Conservation (phyloP, 2,888 invertebrate genomes). For the Cryptosula pallasiana region DNA sequence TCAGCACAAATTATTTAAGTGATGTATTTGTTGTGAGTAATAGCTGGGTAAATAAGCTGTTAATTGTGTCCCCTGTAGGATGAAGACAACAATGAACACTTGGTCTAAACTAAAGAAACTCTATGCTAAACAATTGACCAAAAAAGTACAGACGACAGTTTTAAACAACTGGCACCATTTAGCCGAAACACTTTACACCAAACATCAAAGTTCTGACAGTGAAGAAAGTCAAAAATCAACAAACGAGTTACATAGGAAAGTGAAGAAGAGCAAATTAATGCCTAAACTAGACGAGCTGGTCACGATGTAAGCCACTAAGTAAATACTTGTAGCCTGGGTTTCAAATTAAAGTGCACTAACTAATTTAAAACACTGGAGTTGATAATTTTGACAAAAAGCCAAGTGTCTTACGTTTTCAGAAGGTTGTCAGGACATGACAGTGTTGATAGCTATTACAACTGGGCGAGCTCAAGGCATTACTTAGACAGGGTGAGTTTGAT, state of each 20-base stretch:
- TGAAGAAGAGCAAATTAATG: constrained; percentile 18
- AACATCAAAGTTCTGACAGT: too few relatives aligned
- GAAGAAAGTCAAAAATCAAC: not conserved
- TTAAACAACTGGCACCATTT: not conserved
- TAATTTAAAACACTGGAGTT: too few relatives aligned
- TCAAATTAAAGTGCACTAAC: too few relatives aligned
- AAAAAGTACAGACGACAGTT: not conserved
- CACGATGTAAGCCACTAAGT: constrained; percentile 11
- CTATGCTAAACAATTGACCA: constrained; percentile 8
- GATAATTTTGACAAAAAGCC: too few relatives aligned
- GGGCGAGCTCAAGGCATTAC: constrained; percentile 78
- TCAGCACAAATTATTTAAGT: too few relatives aligned
- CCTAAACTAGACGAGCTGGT: constrained; percentile 2
- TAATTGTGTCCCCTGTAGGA: not conserved
- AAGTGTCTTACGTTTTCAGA: too few relatives aligned
- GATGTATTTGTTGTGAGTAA: too few relatives aligned
- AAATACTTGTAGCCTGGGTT: too few relatives aligned
- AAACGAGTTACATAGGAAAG: not conserved
- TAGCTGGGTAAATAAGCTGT: not conserved
- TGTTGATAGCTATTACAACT: constrained; percentile 73
- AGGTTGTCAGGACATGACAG: constrained; percentile 71
- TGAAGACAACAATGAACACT: not conserved
- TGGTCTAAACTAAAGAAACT: not conserved
- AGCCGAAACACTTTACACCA: not conserved
- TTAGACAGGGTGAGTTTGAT: constrained; percentile 63